Base-by-base conservation (phyloP, 2,113 vertebrate species). In the Plectropomus leopardus region DNA sequence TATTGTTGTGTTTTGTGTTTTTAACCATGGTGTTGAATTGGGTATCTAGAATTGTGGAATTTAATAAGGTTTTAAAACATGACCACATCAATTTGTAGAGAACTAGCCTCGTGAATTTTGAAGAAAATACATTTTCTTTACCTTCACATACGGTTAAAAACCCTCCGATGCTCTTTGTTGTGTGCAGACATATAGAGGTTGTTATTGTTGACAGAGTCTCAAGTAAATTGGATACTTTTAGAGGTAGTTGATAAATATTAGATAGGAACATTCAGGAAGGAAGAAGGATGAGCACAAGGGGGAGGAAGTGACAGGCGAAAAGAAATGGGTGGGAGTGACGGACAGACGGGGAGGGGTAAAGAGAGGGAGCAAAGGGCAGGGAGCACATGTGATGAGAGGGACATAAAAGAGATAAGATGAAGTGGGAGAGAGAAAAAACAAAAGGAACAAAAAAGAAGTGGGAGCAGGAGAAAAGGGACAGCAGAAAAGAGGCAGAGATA, bases 161-260 rank as follows among this genome's bases (percentile, higher is more conserved):
- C 13, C 7, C 51, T 59, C n/a, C 44, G 2, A 7, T 47, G 6
- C 21, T 7, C 44, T 73, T 51, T 78, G 42, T 45, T 36, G 32
- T 30, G 16, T 44, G 61, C 50, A 14, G 42, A 68, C 51, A 69
- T 26, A 69, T 54, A 78, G 36, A 67, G 40, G 36, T 30, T 21
- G 50, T 66, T 69, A 30, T 69, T 76, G 77, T 54, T 76, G 65
- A 73, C 72, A 78, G 26, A 78, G 78, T 73, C 40, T 71, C 17
- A 24, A 65, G 47, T 30, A 86, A 86, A 88, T 84, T 68, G 76
- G 54, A 80, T 77, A 86, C 16, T 82, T 48, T 83, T 34, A 64
- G 65, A 70, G 44, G 21, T 34, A 83, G 73, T 59, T 78, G 14
- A 84, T 83, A 59, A 79, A 87, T 81, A 77, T 74, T 84, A 69